Conservation (phyloP, 2,888 invertebrate genomes). For the Rhagonycha fulva region DNA sequence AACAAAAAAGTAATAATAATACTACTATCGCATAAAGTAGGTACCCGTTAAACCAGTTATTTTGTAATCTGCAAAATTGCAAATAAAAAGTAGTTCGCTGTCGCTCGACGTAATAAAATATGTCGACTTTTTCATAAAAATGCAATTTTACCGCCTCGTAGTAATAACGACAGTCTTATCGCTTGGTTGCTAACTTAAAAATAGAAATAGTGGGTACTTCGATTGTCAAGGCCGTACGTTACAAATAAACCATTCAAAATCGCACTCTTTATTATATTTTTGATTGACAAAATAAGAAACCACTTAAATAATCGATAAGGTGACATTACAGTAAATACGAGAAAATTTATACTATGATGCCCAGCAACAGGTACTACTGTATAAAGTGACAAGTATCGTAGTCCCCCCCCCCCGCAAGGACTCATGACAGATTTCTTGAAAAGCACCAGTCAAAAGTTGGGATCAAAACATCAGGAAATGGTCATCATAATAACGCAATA, state of each 20-base stretch:
- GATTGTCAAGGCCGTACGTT: not conserved
- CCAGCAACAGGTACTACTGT: no score
- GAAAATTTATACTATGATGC: no score
- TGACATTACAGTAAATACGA: no score
- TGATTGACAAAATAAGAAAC: not conserved
- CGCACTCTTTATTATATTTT: not conserved
- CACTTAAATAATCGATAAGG: no score
- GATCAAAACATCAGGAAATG: no score
- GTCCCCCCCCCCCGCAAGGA: no score
- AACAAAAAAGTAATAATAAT: not conserved
- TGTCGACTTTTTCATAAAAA: not conserved
- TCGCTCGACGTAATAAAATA: not conserved
- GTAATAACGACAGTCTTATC: conserved; percentile 4
- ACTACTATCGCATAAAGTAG: not conserved
- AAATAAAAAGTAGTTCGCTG: not conserved
- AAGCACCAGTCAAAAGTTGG: no score
- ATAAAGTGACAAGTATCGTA: no score
- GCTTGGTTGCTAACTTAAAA: conserved; percentile 16
- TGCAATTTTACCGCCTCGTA: not conserved
- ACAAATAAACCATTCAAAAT: not conserved
- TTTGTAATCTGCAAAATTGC: not conserved
- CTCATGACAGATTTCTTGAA: no score
- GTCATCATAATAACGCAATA: no score
- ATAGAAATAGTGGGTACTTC: conserved; percentile 13
- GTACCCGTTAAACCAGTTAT: not conserved